Base-by-base conservation (phyloP, 2,888 invertebrate genomes). In the Drosophila infuscata region DNA sequence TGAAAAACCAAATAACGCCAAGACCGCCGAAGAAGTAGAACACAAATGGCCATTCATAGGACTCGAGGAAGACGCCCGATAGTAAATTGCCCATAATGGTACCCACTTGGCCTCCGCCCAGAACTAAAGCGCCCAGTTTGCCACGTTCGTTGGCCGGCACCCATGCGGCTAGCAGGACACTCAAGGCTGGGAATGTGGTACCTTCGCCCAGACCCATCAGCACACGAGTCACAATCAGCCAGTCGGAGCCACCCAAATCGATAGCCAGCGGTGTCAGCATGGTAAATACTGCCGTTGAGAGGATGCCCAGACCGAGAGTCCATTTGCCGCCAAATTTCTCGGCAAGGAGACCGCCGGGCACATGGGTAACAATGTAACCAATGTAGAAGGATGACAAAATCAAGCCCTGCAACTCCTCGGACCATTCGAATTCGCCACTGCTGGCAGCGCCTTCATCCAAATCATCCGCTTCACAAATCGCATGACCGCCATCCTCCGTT, bases 321-420 rank as follows among this genome's bases (percentile, higher is more conserved):
- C 97, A 96, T 92, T 98, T 98, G 20, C 97, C 98, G 29, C 98
- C 98, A 78, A 96, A 97, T 78, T 95, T 95, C 85, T 97, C 97
- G 0, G 97, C 96, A 43, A 98, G 90, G 60, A 96, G 94, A 63
- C 97, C 97, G 52, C 97, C 97, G 0, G 97, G 97, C 35, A 98
- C 92, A 89, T 97, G 97, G 0, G 97, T 97, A 0, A 97, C 70
- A 1, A 97, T 95, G 93, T 97, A 97, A 2, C 97, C 97, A 94
- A 96, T 97, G 93, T 97, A 98, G 92, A 98, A 97, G 0, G 97
- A 95, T 56, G 96, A 96, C 3, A 97, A 94, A 51, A 97, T 96
- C 46, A 96, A 93, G 0, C 97, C 97, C 93, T 97, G 96, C 3
- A 95, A 94, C 65, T 94, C 93, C 91, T 96, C 95, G 60, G 94